Conservation (phyloP, 2,113 vertebrate genomes). For the Xenopus borealis region DNA sequence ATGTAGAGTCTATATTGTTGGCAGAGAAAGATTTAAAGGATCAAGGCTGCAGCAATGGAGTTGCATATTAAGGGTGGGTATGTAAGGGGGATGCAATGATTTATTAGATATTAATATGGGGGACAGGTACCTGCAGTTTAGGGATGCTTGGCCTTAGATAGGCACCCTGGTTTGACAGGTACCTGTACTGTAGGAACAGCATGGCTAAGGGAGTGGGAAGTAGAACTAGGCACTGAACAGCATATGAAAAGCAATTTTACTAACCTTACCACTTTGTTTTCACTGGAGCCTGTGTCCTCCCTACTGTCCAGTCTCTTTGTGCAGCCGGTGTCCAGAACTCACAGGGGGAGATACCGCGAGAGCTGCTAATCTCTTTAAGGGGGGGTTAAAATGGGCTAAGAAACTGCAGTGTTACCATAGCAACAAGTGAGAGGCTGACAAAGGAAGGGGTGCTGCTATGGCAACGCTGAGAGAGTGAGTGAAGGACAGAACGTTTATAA, state of each 20-base stretch:
- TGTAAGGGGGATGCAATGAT: no score
- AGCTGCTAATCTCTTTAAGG: constrained; percentile 27
- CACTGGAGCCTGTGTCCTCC: background rate
- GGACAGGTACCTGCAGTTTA: no score
- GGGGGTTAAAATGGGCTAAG: background rate
- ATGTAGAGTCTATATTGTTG: no score
- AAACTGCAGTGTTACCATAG: constrained; percentile 22
- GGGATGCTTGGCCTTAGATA: no score
- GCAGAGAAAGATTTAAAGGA: no score
- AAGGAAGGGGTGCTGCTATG: constrained; percentile 8
- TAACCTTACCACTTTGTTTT: constrained; percentile 24
- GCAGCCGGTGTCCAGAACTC: constrained; percentile 29
- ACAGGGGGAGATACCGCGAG: constrained; percentile 40
- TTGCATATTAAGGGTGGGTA: no score
- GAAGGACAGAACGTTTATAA: background rate
- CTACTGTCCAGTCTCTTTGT: constrained; percentile 32
- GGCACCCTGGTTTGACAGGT: no score
- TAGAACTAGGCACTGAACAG: no score
- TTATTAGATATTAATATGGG: no score
- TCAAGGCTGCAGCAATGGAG: no score
- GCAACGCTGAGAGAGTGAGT: constrained; percentile 5
- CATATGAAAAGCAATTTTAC: background rate
- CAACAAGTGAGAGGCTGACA: constrained; percentile 23
- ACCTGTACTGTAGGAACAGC: background rate
- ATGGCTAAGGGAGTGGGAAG: background rate